A percentile compares a stretch with the other conserved stretches of the same genome.
Evolutionary conservation across 2,113 vertebrate species (phyloP).

Genomic region (Seriola quinqueradiata): DNA sequence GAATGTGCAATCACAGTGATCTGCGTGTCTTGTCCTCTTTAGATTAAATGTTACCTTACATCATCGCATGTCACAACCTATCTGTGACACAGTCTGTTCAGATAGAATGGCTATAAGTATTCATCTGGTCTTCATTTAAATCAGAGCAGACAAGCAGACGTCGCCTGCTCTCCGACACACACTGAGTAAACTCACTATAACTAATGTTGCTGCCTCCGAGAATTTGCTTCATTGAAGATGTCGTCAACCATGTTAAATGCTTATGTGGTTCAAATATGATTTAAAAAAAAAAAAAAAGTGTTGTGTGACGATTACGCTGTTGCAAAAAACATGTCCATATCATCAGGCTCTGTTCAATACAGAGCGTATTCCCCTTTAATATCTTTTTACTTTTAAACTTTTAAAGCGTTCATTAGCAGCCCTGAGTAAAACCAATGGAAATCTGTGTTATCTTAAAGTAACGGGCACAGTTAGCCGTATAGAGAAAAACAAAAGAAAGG

Average conservation of each 20-base stretch:
- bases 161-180: constrained; percentile 31
- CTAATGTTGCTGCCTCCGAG: constrained; percentile 53
- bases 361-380: not conserved
- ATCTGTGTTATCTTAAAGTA: not conserved
- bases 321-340: not conserved
- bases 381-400: not conserved
- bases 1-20: constrained; percentile 47
- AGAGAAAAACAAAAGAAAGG: too few relatives aligned
- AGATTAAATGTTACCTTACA: constrained; percentile 67
- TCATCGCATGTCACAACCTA: constrained; percentile 59
- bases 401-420: not conserved
- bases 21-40: constrained; percentile 64
- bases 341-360: not conserved
- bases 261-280: constrained; percentile 42
- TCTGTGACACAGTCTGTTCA: constrained; percentile 52
- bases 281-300: not conserved
- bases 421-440: not conserved
- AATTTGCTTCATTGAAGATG: constrained; percentile 52
- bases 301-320: not conserved
- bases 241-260: constrained; percentile 50
- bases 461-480: too few relatives aligned
- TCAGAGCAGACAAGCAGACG: constrained; percentile 55
- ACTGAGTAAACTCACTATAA: constrained; percentile 48
- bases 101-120: constrained; percentile 56
- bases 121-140: constrained; percentile 66